Conservation (phyloP, 2,888 invertebrate genomes). For the Panzeria rudis region DNA sequence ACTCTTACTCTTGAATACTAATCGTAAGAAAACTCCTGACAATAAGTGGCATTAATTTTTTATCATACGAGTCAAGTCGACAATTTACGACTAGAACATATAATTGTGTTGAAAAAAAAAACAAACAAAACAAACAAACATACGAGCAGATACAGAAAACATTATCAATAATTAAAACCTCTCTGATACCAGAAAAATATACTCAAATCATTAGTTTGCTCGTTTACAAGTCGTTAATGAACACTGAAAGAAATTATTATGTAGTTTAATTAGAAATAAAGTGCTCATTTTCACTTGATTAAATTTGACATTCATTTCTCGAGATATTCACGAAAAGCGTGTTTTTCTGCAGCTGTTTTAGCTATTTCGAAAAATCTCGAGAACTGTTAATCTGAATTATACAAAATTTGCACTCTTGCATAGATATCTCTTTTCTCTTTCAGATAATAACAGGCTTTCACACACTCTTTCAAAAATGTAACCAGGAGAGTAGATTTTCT, state of each 20-base stretch:
- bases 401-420: too few species aligned
- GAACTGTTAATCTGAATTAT: too few species aligned
- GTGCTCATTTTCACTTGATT: background rate
- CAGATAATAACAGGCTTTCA: too few species aligned
- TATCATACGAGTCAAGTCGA: constrained; percentile 60
- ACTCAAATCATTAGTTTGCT: constrained; percentile 48
- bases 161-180: constrained; percentile 70
- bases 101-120: background rate
- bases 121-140: constrained; percentile 10
- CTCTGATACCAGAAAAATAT: constrained; percentile 52
- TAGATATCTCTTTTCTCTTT: too few species aligned
- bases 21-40: constrained; percentile 60
- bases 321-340: too few species aligned
- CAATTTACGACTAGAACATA: constrained; percentile 57
- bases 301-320: too few species aligned
- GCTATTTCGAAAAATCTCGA: too few species aligned
- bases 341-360: too few species aligned
- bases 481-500: too few species aligned
- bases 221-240: constrained; percentile 42
- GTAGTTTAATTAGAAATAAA: background rate
- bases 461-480: too few species aligned
- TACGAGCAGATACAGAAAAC: constrained; percentile 24
- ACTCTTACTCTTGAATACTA: constrained; percentile 52
- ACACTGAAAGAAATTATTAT: constrained; percentile 52
- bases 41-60: constrained; percentile 72